Percentiles rank a stretch among this genome's conserved stretches.
Evolutionary conservation across 2,888 invertebrate genomes (phyloP).

Genomic region (Tricholauxania praeusta): DNA sequence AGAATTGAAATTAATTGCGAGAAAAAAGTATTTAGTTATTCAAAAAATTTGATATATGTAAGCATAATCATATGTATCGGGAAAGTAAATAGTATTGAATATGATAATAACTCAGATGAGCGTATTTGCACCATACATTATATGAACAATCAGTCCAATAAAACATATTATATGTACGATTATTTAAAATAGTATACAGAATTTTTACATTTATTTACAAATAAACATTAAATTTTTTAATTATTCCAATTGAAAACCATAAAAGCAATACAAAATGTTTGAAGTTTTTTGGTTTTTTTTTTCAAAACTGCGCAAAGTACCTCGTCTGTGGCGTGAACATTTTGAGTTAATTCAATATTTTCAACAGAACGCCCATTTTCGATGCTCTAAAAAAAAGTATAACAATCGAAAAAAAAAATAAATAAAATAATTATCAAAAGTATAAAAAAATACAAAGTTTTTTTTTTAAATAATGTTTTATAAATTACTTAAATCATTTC

Average conservation of each 20-base stretch:
- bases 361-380: conserved; percentile 69
- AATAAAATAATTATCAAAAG: conserved; percentile 33
- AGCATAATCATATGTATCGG: no score
- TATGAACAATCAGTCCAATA: conserved; percentile 9
- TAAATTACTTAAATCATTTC: background rate
- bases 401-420: conserved; percentile 53
- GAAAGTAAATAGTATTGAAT: no score
- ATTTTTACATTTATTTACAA: conserved; percentile 24
- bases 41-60: no score
- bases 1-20: no score
- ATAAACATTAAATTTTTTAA: conserved; percentile 39
- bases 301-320: conserved; percentile 66
- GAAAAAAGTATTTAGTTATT: no score
- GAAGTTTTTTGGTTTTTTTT: conserved; percentile 38
- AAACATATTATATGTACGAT: conserved; percentile 14
- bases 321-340: conserved; percentile 70
- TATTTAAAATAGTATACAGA: conserved; percentile 27
- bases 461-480: conserved; percentile 7
- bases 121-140: no score
- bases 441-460: conserved; percentile 30
- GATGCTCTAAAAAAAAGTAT: conserved; percentile 67
- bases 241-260: conserved; percentile 37
- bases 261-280: conserved; percentile 46
- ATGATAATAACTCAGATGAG: no score
- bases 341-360: conserved; percentile 68